Percentiles rank a stretch among this genome's conserved stretches.
These are phyloP conservation scores for Actinernus sp. DNA, from an alignment of 92 coral and sea anemone species.

Conservation along the genomic window DNA sequence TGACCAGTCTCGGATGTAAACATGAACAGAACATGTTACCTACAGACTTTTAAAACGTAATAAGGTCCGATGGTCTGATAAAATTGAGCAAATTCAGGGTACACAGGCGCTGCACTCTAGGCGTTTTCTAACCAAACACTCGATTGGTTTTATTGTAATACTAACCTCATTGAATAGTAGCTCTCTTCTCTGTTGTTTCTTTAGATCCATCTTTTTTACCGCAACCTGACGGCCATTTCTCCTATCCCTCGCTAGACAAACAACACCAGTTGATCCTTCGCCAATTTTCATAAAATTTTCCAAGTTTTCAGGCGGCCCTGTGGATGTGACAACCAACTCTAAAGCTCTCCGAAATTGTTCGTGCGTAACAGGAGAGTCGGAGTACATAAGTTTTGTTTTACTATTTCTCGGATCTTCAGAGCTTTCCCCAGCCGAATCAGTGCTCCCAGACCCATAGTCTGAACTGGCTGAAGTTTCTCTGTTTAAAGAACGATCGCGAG, in stretches of 20 bases:
- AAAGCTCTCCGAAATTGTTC: slow-evolving; percentile 94
- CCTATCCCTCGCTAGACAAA: slow-evolving; percentile 94
- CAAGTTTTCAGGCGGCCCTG: slow-evolving; percentile 79
- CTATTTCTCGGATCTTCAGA: slow-evolving; percentile 73
- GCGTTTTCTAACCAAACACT: slow-evolving; percentile 14
- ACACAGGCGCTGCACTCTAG: too few relatives aligned
- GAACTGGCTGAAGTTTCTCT: slow-evolving; percentile 93
- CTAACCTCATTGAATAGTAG: slow-evolving; percentile 97
- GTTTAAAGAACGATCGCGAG: slow-evolving; percentile 25
- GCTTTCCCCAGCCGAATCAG: slow-evolving; percentile 81
- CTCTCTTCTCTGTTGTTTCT: slow-evolving; percentile 96
- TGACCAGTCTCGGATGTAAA: too few relatives aligned
- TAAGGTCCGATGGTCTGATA: too few relatives aligned
- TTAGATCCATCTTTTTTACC: slow-evolving; percentile 97
- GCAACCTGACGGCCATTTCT: slow-evolving; percentile 95
- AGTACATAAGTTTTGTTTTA: slow-evolving; percentile 91
- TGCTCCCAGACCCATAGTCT: slow-evolving; percentile 91
- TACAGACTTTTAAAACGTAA: too few relatives aligned
- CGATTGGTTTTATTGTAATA: slow-evolving; percentile 18
- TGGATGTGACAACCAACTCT: slow-evolving; percentile 86
- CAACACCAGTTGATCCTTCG: slow-evolving; percentile 98
- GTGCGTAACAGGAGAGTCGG: slow-evolving; percentile 95
- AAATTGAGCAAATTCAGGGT: too few relatives aligned
- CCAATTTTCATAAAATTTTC: slow-evolving; percentile 99
- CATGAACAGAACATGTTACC: too few relatives aligned